A percentile compares a stretch with the other conserved stretches of the same genome.
Conservation (phyloP, 2,888 invertebrate genomes). For the Muschampia plurimacula region DNA sequence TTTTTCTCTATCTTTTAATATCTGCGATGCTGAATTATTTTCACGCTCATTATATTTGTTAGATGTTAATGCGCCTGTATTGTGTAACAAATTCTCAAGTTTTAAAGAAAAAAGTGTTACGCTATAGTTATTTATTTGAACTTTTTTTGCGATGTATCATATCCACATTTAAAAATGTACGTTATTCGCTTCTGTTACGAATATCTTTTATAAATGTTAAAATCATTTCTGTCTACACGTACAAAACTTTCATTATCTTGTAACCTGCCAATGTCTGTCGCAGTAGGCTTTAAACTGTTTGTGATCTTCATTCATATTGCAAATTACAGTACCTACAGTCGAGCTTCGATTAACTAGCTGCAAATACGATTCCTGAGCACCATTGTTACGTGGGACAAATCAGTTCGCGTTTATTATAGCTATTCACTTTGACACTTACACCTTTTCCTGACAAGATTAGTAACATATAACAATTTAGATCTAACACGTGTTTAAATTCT, state of each 20-base stretch:
- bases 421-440: constrained; percentile 24
- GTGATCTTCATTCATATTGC: constrained; percentile 39
- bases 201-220: constrained; percentile 21
- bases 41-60: constrained; percentile 28
- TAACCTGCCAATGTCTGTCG: constrained; percentile 37
- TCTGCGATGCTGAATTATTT: constrained; percentile 8
- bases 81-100: neutral
- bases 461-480: neutral
- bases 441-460: constrained; percentile 31
- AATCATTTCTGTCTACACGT: constrained; percentile 22
- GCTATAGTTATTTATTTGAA: neutral
- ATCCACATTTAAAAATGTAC: no score
- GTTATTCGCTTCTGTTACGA: neutral
- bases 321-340: constrained; percentile 30
- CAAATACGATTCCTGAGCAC: constrained; percentile 40
- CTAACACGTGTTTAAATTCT: neutral
- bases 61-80: constrained; percentile 13
- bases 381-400: constrained; percentile 46
- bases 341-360: constrained; percentile 43
- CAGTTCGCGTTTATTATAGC: constrained; percentile 46
- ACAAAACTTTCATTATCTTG: constrained; percentile 37
- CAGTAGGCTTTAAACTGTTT: constrained; percentile 37
- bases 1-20: constrained; percentile 16
- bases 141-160: constrained; percentile 11
- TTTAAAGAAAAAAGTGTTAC: neutral